phyloP scores from a whole-genome alignment of 2,797 vertebrate species.

The Sebastes oblongus region DNA sequence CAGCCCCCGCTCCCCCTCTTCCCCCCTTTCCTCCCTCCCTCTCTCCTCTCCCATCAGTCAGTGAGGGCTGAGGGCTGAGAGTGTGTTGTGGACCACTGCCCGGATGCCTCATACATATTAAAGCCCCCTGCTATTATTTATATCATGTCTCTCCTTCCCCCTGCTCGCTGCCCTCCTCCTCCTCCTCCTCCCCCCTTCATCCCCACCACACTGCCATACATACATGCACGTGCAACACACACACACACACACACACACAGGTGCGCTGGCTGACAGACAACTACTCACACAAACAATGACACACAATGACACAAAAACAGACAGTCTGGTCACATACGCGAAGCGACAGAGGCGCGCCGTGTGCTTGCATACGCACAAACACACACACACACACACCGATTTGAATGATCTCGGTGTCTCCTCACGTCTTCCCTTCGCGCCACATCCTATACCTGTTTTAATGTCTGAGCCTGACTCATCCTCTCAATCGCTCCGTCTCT shows the following conservation, averaged over 20 bases:
- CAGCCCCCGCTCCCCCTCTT: slow-evolving; percentile 68
- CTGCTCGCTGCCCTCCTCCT: slow-evolving; percentile 60
- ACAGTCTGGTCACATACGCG: slow-evolving; percentile 72
- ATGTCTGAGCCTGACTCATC: slow-evolving; percentile 78
- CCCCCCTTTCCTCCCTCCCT: slow-evolving; percentile 49
- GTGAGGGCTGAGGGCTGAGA: slow-evolving; percentile 79
- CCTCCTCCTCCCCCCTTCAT: slow-evolving; percentile 22
- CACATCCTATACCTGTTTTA: slow-evolving; percentile 75
- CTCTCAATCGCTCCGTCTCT: slow-evolving; percentile 69
- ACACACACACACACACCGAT: slow-evolving; percentile 27
- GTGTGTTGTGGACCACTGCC: slow-evolving; percentile 87
- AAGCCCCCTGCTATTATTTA: slow-evolving; percentile 84
- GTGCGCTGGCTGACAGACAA: slow-evolving; percentile 63
- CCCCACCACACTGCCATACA: slow-evolving; percentile 53
- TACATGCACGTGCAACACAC: slow-evolving; percentile 56
- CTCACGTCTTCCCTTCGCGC: slow-evolving; percentile 61
- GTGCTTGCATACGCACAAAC: slow-evolving; percentile 29
- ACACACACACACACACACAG: slow-evolving; percentile 47
- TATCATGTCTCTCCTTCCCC: slow-evolving; percentile 81
- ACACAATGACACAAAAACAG: slow-evolving; percentile 69
- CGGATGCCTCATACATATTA: slow-evolving; percentile 88
- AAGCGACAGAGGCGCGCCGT: slow-evolving; percentile 45
- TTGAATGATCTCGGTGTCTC: slow-evolving; percentile 73
- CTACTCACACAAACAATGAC: slow-evolving; percentile 72
- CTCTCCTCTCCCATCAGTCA: slow-evolving; percentile 85